phyloP scores from a whole-genome alignment of 1,140 invertebrate genomes.

The Drosophila sulfurigaster region DNA sequence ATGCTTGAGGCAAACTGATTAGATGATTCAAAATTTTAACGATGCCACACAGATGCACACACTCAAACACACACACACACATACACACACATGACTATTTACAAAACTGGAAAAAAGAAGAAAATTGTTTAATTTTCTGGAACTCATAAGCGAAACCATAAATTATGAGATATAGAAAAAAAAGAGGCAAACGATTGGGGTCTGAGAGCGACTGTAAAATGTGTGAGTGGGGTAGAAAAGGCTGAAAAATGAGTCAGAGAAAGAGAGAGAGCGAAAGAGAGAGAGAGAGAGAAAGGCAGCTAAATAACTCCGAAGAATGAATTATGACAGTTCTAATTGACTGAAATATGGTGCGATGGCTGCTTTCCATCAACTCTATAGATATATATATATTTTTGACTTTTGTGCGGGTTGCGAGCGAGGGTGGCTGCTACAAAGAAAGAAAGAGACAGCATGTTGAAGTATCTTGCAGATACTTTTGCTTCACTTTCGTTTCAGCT shows the following conservation, averaged over 20 bases:
- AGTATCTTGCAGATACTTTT: constrained; percentile 76
- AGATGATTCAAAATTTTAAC: constrained; percentile 50
- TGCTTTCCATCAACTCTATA: constrained; percentile 74
- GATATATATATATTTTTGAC: constrained; percentile 23
- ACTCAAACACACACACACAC: constrained; percentile 9
- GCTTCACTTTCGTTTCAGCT: constrained; percentile 71
- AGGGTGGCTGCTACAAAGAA: constrained; percentile 20
- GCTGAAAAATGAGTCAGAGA: constrained; percentile 5
- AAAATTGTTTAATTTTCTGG: constrained; percentile 83
- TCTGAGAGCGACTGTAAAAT: constrained; percentile 4
- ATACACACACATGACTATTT: constrained; percentile 30
- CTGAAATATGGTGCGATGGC: constrained; percentile 84
- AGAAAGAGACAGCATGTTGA: constrained; percentile 25
- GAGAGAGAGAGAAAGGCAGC: constrained; percentile 45
- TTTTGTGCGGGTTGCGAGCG: constrained; percentile 42
- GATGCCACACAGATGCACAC: constrained; percentile 30
- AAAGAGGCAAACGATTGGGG: constrained; percentile 26
- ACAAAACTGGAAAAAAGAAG: constrained; percentile 47
- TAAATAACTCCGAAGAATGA: constrained; percentile 84
- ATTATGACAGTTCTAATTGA: constrained; percentile 85
- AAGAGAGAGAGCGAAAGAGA: neutral
- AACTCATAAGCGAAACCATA: constrained; percentile 81
- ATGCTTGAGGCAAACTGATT: constrained; percentile 45
- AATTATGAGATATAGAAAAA: constrained; percentile 66
- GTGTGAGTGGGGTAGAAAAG: constrained; percentile 4